A percentile compares a stretch with the other conserved stretches of the same genome.
Evolutionary conservation across 2,888 invertebrate species (phyloP).

Genomic region (Pseudococcus jackbeardsleyi): DNA sequence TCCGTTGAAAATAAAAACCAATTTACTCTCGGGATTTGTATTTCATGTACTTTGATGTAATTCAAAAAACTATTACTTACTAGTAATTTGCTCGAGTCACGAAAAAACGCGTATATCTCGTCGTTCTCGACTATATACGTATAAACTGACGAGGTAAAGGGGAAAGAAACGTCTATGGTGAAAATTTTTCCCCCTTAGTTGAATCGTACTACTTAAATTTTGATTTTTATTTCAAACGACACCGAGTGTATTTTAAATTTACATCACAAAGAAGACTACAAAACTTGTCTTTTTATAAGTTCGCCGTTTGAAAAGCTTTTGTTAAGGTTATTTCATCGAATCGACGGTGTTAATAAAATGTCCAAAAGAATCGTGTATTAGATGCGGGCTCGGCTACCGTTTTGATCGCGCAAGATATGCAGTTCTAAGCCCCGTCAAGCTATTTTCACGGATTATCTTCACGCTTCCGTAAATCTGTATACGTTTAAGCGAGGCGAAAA

Average conservation of each 20-base stretch:
- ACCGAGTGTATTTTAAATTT: slow-evolving; percentile 5
- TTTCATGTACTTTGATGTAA: slow-evolving; percentile 46
- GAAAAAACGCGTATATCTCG: not conserved
- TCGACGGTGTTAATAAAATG: slow-evolving; percentile 17
- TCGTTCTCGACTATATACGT: not conserved
- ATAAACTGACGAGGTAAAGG: not conserved
- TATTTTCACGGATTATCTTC: not conserved
- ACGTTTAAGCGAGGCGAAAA: not conserved
- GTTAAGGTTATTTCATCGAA: slow-evolving; percentile 17
- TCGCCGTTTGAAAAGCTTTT: not conserved
- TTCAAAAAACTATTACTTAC: slow-evolving; percentile 42
- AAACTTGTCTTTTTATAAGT: slow-evolving; percentile 14
- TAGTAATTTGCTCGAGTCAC: slow-evolving; percentile 40
- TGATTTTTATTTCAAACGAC: slow-evolving; percentile 7
- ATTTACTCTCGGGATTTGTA: slow-evolving; percentile 23
- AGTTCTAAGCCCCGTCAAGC: not conserved
- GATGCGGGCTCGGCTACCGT: slow-evolving; percentile 4
- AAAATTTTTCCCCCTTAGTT: not conserved
- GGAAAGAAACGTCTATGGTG: not conserved
- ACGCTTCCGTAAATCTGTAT: not conserved
- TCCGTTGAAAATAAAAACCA: slow-evolving; percentile 19
- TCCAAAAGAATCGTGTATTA: slow-evolving; percentile 13
- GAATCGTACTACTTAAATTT: slow-evolving; percentile 12
- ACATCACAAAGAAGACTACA: not conserved
- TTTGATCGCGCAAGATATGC: slow-evolving; percentile 12